A percentile compares a stretch with the other conserved stretches of the same genome.
phyloP scores from a whole-genome alignment of 2,797 vertebrate species.

The Spatula clypeata region DNA sequence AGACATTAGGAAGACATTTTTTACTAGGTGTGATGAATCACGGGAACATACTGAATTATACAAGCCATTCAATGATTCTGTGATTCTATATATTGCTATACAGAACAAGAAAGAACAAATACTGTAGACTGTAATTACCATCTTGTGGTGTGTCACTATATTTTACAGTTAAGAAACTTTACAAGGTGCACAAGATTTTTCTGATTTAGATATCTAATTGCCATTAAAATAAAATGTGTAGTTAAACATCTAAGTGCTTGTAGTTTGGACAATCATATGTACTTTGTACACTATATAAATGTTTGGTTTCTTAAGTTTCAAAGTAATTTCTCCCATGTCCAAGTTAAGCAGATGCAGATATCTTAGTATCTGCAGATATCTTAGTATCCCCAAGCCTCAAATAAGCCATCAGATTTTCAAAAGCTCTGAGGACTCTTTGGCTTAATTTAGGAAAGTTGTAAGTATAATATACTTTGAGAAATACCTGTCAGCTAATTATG shows the following conservation, averaged over 20 bases:
- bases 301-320: neutral
- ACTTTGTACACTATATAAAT: neutral
- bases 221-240: neutral
- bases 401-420: neutral
- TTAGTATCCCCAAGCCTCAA: neutral
- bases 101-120: neutral
- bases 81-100: neutral
- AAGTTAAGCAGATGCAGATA: neutral
- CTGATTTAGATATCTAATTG: neutral
- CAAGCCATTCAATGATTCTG: neutral
- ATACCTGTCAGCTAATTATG: neutral
- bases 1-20: neutral
- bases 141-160: neutral
- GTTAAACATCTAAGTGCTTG: neutral
- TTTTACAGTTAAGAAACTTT: neutral
- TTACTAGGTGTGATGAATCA: neutral
- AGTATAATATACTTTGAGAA: neutral
- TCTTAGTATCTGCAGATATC: neutral
- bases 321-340: neutral
- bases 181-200: neutral
- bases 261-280: rapidly evolving
- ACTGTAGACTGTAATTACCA: neutral
- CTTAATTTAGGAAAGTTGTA: neutral
- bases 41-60: neutral
- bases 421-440: neutral